A percentile compares a stretch with the other conserved stretches of the same genome.
Conservation (phyloP, 2,888 invertebrate genomes). For the Lissonota sp. region DNA sequence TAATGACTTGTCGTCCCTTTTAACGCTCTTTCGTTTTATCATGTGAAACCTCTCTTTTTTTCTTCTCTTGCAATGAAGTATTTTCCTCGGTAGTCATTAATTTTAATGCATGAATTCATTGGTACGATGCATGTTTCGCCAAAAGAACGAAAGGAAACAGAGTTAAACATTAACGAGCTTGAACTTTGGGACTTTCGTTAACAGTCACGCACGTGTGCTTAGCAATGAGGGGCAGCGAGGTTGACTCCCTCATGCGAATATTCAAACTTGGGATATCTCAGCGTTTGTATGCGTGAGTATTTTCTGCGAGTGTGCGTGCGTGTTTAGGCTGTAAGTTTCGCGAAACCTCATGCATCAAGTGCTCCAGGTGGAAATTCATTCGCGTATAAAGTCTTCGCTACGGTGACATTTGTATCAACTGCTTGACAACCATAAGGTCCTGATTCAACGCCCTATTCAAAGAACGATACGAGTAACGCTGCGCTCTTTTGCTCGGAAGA, state of each 20-base stretch:
- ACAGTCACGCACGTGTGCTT: background rate
- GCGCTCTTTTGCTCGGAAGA: background rate
- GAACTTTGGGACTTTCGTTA: background rate
- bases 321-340: conserved; percentile 46
- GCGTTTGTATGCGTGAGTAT: background rate
- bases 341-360: conserved; percentile 53
- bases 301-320: background rate
- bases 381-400: conserved; percentile 27
- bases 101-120: no score
- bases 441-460: background rate
- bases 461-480: background rate
- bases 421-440: no score
- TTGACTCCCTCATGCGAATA: conserved; percentile 27
- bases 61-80: no score
- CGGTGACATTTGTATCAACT: conserved; percentile 2
- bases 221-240: conserved; percentile 14
- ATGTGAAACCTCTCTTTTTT: no score
- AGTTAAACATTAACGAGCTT: background rate
- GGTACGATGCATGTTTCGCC: background rate
- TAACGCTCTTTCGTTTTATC: background rate
- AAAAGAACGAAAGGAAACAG: background rate
- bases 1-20: background rate
- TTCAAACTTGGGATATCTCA: conserved; percentile 1
- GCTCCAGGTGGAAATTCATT: conserved; percentile 54
- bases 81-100: no score